phyloP scores from a whole-genome alignment of 2,797 vertebrate species.

The Syngnathus acus region DNA sequence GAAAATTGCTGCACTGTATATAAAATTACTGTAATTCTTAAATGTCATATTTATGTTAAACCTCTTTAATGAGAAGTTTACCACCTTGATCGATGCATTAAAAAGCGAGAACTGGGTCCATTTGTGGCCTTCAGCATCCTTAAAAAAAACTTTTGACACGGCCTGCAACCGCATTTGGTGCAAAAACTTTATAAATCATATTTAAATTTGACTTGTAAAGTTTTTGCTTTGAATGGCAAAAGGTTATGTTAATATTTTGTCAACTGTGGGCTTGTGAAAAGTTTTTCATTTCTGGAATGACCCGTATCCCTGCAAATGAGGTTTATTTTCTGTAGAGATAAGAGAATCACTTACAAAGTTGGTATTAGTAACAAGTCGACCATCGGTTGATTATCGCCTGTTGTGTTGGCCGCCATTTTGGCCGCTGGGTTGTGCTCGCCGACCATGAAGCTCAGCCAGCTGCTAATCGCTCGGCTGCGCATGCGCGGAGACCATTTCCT shows the following conservation, averaged over 20 bases:
- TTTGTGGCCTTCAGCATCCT: too few relatives aligned
- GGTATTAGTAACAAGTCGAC: conserved; percentile 35
- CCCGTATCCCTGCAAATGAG: not conserved
- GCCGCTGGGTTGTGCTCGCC: conserved; percentile 58
- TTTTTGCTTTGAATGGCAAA: too few relatives aligned
- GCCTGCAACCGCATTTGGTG: too few relatives aligned
- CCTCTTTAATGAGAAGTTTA: too few relatives aligned
- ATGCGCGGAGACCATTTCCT: conserved; percentile 74
- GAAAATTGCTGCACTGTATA: not conserved
- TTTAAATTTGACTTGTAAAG: too few relatives aligned
- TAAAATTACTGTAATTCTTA: not conserved
- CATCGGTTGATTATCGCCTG: conserved; percentile 44
- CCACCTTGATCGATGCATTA: too few relatives aligned
- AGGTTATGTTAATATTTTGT: too few relatives aligned
- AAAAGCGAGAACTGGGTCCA: too few relatives aligned
- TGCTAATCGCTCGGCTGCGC: conserved; percentile 32
- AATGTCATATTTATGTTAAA: not conserved
- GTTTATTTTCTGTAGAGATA: not conserved
- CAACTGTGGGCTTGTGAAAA: too few relatives aligned
- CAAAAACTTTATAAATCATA: too few relatives aligned
- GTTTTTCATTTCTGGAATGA: not conserved
- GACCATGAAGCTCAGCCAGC: conserved; percentile 10
- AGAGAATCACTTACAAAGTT: too few relatives aligned
- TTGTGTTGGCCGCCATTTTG: conserved; percentile 53
- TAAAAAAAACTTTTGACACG: too few relatives aligned